Conservation (phyloP, 2,113 vertebrate species). For the Platichthys flesus region DNA sequence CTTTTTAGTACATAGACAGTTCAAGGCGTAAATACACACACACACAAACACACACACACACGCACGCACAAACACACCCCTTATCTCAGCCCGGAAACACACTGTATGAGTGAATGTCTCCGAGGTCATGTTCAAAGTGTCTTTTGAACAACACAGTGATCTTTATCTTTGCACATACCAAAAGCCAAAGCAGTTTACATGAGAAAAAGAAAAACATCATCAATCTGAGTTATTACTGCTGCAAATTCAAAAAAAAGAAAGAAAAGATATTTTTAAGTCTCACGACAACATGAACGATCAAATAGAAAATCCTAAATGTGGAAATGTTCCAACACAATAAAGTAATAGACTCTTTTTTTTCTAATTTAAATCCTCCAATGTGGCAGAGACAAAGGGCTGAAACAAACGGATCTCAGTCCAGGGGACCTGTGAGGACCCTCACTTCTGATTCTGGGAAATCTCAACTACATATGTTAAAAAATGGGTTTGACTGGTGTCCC, state of each 20-base stretch:
- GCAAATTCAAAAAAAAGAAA: neutral
- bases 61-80: neutral
- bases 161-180: slow-evolving; percentile 38
- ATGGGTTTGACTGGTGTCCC: neutral
- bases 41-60: neutral
- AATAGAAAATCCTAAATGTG: no score
- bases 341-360: neutral
- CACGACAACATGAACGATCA: no score
- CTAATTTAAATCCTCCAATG: no score
- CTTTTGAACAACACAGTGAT: slow-evolving; percentile 38
- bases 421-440: neutral
- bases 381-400: no score
- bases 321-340: no score
- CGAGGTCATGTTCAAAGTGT: slow-evolving; percentile 42
- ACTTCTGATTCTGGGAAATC: neutral
- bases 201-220: neutral
- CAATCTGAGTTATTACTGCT: neutral
- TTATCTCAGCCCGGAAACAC: slow-evolving; percentile 43
- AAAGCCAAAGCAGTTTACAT: slow-evolving; percentile 3
- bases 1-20: neutral
- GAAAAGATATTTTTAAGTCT: no score
- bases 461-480: neutral
- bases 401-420: no score
- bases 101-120: slow-evolving; percentile 28
- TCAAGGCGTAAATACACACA: neutral